Conservation (phyloP, 23 tunicate genomes). For the Phallusia fumigata region DNA sequence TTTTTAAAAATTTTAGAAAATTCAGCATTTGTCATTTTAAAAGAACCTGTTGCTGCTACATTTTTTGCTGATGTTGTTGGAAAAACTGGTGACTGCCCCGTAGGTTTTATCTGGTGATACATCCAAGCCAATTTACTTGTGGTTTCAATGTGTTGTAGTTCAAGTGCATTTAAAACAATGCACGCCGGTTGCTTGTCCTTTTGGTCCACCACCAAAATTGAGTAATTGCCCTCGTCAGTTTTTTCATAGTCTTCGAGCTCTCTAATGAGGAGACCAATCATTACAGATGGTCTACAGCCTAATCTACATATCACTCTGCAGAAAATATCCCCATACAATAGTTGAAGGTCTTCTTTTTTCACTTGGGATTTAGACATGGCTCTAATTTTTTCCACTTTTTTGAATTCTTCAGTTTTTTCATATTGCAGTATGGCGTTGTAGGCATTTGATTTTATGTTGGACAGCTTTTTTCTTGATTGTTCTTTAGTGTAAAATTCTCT, state of each 20-base stretch:
- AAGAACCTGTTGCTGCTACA: neutral
- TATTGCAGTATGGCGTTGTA: neutral
- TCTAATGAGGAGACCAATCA: neutral
- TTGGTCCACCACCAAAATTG: neutral
- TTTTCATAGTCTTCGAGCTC: constrained; percentile 2
- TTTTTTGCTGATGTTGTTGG: neutral
- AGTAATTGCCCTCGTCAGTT: neutral
- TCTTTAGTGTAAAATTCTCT: neutral
- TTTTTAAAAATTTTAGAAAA: neutral
- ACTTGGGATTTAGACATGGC: neutral
- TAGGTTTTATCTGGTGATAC: neutral
- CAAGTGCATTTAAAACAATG: neutral
- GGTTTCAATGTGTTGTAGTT: neutral
- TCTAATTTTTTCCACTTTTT: neutral
- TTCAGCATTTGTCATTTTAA: neutral
- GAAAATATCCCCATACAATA: neutral
- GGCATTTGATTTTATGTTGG: neutral
- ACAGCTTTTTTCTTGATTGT: neutral
- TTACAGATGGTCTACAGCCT: constrained; percentile 5
- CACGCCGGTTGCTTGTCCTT: constrained; percentile 6
- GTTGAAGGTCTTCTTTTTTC: neutral
- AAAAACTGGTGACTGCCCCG: neutral
- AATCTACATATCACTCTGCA: constrained; percentile 4
- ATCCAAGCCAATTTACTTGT: neutral
- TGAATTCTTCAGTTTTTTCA: constrained; percentile 5